Evolutionary conservation across 2,888 invertebrate genomes (phyloP).

Genomic region (Lamellibrachia columna): DNA sequence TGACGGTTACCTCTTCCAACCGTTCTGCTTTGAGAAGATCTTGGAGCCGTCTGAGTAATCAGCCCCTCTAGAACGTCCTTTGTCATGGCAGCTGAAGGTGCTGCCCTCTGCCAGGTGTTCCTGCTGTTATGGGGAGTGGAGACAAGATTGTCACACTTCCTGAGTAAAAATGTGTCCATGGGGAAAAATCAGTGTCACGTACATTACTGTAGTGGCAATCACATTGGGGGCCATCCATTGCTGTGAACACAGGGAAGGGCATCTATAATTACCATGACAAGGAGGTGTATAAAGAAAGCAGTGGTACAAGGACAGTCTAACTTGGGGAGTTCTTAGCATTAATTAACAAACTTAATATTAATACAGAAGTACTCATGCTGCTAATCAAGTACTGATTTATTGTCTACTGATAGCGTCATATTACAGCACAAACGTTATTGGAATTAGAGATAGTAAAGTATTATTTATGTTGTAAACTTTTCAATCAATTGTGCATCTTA

Average conservation of each 20-base stretch:
- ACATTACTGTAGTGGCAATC: neutral
- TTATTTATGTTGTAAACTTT: neutral
- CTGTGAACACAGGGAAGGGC: no score
- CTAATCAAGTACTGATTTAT: neutral
- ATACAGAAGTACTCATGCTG: neutral
- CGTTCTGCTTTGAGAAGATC: constrained; percentile 86
- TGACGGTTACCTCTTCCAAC: constrained; percentile 89
- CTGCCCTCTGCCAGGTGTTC: neutral
- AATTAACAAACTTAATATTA: neutral
- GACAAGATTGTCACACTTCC: neutral
- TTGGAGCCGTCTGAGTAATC: constrained; percentile 44
- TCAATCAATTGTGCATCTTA: neutral
- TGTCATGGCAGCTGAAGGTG: neutral
- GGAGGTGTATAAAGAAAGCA: neutral
- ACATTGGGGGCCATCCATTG: neutral
- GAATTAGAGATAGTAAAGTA: no score
- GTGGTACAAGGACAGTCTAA: neutral
- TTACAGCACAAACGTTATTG: no score
- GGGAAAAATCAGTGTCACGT: neutral
- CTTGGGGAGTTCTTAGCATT: neutral
- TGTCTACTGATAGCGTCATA: neutral
- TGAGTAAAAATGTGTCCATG: neutral
- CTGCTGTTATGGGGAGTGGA: neutral
- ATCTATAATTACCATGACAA: no score
- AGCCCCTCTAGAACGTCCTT: neutral